phyloP scores from a whole-genome alignment of 2,113 vertebrate genomes.

The Prionailurus viverrinus region DNA sequence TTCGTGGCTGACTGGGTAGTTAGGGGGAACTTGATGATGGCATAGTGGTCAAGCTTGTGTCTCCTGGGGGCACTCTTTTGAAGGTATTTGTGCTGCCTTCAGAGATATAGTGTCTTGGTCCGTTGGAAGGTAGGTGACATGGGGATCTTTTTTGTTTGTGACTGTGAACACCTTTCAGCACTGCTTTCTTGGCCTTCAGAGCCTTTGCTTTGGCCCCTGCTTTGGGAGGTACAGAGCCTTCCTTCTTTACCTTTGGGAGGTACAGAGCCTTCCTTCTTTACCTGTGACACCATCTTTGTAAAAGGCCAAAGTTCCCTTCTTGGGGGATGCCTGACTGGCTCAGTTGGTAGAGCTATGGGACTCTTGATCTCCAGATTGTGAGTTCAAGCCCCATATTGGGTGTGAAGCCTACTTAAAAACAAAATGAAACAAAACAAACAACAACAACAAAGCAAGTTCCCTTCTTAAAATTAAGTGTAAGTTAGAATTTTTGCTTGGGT shows the following conservation, averaged over 20 bases:
- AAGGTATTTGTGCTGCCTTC: neutral
- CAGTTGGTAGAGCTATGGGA: neutral
- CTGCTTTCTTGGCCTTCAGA: neutral
- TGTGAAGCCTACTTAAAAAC: neutral
- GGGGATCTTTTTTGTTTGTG: neutral
- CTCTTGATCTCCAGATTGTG: neutral
- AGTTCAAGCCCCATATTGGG: neutral
- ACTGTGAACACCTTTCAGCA: neutral
- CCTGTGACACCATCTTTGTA: neutral
- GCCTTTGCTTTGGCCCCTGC: neutral
- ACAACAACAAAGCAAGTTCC: neutral
- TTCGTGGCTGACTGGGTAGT: neutral
- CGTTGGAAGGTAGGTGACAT: neutral
- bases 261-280: neutral
- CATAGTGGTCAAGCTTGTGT: neutral
- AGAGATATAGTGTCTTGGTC: neutral
- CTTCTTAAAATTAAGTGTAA: neutral
- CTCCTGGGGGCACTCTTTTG: neutral
- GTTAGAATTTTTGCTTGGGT: neutral
- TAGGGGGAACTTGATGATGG: neutral
- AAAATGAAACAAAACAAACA: no score
- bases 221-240: neutral
- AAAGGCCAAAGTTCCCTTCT: neutral
- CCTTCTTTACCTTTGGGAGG: neutral
- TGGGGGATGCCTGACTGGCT: neutral